Percentiles rank a stretch among this genome's conserved stretches.
These are phyloP conservation scores for Anas georgica DNA, from an alignment of 2,797 vertebrate species.

Conservation along the genomic window DNA sequence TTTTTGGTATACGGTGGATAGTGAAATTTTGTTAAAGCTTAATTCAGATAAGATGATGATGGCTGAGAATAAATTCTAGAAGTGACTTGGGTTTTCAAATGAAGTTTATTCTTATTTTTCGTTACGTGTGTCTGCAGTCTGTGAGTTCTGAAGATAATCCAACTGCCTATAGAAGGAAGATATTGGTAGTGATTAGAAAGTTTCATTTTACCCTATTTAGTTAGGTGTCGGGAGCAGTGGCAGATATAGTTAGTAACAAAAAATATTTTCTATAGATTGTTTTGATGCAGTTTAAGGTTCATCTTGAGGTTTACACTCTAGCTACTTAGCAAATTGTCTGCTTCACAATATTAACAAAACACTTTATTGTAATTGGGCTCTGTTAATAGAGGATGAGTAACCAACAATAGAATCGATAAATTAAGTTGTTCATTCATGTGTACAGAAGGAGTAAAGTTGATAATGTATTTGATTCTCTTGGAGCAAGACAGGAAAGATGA, in stretches of 20 bases:
- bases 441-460: neutral
- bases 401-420: neutral
- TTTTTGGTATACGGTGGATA: neutral
- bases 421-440: neutral
- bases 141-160: neutral
- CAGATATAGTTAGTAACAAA: neutral
- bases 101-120: neutral
- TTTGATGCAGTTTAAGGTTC: neutral
- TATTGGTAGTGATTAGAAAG: neutral
- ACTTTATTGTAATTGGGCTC: neutral
- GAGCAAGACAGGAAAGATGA: neutral
- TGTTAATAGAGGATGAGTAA: neutral
- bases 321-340: neutral
- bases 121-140: neutral
- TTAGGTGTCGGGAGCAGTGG: neutral
- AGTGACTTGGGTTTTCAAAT: neutral
- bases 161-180: neutral
- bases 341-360: neutral
- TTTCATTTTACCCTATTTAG: neutral
- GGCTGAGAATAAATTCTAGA: neutral
- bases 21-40: neutral
- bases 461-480: neutral
- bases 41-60: neutral
- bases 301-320: neutral
- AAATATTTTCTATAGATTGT: neutral